phyloP scores from a whole-genome alignment of 2,113 vertebrate genomes.

The Tenrec ecaudatus region DNA sequence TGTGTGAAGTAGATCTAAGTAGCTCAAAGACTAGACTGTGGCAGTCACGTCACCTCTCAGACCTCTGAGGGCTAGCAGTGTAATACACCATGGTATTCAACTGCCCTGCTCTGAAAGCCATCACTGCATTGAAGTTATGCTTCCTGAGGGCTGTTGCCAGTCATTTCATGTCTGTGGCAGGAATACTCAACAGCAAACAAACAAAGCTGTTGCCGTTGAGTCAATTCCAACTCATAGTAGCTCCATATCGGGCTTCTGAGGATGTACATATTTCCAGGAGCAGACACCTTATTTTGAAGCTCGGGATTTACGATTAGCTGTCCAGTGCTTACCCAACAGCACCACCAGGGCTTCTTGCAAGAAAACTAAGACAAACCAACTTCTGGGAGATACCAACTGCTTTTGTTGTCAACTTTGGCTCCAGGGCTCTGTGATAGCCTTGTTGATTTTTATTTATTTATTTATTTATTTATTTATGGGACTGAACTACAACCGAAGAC shows the following conservation, averaged over 20 bases:
- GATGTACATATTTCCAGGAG: too few relatives aligned
- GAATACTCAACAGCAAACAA: background rate
- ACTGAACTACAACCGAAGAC: background rate
- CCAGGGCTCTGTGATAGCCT: background rate
- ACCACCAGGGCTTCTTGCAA: too few relatives aligned
- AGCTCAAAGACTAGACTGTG: background rate
- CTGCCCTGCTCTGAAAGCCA: background rate
- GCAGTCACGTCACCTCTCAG: background rate
- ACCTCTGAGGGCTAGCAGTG: background rate
- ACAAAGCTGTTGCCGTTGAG: too few relatives aligned
- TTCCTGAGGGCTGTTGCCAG: background rate
- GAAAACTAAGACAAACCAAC: background rate
- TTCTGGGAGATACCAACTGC: background rate
- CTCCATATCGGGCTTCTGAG: too few relatives aligned
- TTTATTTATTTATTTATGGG: too few relatives aligned
- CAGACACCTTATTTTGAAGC: too few relatives aligned
- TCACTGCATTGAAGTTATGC: accelerated
- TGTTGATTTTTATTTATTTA: background rate
- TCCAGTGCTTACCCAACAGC: too few relatives aligned
- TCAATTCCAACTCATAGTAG: too few relatives aligned
- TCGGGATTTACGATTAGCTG: too few relatives aligned
- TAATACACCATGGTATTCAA: background rate
- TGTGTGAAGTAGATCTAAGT: background rate
- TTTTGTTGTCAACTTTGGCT: background rate
- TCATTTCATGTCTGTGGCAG: background rate